Base-by-base conservation (phyloP, 2,797 vertebrate genomes). In the Microtus agrestis region DNA sequence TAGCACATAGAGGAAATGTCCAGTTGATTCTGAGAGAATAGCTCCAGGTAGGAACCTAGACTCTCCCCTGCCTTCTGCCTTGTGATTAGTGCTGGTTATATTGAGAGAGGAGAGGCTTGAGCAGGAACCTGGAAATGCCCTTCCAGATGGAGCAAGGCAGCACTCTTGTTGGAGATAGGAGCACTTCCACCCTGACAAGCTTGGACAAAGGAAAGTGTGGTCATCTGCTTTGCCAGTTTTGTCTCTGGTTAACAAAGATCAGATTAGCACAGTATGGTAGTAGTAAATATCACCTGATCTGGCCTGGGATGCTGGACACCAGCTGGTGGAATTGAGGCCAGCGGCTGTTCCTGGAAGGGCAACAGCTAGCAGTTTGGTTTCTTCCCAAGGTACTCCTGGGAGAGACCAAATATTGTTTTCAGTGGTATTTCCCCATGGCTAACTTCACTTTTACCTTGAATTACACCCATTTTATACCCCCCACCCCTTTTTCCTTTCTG, bases 401-500 rank as follows among this genome's bases (percentile, higher is more conserved):
- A 94, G 73, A 87, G 78, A 80, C 29, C 46, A 82, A 79, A 71
- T 51, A 37, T 90, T 76, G 48, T 77, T 40, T 94, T 82, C 80
- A 89, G 21, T 54, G 43, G 0, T 48, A 29, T 73, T 91, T 93
- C 27, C 77, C 31, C 21, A 10, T 34, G 19, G 51, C 34, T 54
- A 79, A 17, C 69, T 54, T 94, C 51, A 56, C 87, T 37, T 95
- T 96, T 95, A 88, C 61, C 85, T 96, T 81, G 81, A 88, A 12
- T 89, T 54, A 78, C 40, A 94, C 27, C 34, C 54, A 25, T 77
- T 94, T 95, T 80, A 61, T 63, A 14, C 77, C 40, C 54, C 2
- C 1, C 1, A n/a, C 51, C 3, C 1, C 1, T 29, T 59, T 65
- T 23, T 48, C 21, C 19, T 63, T 61, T 82, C 82, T 85, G 31